These are phyloP conservation scores for Nowickia ferox DNA, from an alignment of 2,888 invertebrate genomes.

Conservation along the genomic window DNA sequence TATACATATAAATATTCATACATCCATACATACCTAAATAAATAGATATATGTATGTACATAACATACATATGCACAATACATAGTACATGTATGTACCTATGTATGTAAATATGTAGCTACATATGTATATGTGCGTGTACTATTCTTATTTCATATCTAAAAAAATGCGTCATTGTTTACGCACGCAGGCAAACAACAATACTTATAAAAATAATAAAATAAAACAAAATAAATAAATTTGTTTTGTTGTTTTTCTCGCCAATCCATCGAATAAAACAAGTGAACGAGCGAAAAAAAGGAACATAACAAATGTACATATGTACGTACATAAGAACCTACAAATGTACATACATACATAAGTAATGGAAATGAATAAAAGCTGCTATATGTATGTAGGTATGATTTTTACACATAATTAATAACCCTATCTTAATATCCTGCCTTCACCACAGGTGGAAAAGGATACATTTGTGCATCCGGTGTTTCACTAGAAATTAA, in stretches of 20 bases:
- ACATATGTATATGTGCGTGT: neutral
- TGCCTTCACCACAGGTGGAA: too few species aligned
- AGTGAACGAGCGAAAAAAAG: slow-evolving; percentile 5
- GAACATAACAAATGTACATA: neutral
- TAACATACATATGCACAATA: neutral
- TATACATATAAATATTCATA: too few species aligned
- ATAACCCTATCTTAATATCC: too few species aligned
- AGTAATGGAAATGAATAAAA: neutral
- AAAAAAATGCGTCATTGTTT: slow-evolving; percentile 70
- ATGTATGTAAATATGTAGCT: neutral
- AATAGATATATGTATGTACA: neutral
- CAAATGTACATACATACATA: neutral
- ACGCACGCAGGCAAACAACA: slow-evolving; percentile 64
- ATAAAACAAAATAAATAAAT: slow-evolving; percentile 42
- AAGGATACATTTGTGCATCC: too few species aligned
- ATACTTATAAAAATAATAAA: slow-evolving; percentile 3
- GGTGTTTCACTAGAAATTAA: too few species aligned
- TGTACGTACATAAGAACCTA: neutral
- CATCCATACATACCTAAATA: too few species aligned
- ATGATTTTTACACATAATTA: too few species aligned
- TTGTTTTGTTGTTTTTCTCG: slow-evolving; percentile 47
- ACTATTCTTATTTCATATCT: slow-evolving; percentile 48
- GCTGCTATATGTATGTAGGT: too few species aligned
- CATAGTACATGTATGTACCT: neutral
- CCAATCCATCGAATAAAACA: slow-evolving; percentile 16